phyloP scores from a whole-genome alignment of 35 echinoderm and acorn worm genomes.

The Stichopus chloronotus region DNA sequence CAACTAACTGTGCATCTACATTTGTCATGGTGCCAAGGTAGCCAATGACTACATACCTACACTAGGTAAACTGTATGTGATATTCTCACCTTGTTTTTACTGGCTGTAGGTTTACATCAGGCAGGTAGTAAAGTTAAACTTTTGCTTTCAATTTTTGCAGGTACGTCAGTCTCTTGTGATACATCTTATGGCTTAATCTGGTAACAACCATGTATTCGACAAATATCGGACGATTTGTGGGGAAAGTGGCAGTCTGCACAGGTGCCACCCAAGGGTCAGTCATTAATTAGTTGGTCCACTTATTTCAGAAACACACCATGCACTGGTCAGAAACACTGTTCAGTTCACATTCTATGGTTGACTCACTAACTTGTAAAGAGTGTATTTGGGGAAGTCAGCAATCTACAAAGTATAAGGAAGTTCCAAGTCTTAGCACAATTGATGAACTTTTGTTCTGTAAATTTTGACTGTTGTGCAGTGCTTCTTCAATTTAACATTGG shows the following conservation, averaged over 20 bases:
- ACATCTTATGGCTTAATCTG: background rate
- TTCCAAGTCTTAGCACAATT: background rate
- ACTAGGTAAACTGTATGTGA: too few relatives aligned
- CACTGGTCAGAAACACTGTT: background rate
- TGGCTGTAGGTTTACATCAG: too few relatives aligned
- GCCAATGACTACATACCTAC: too few relatives aligned
- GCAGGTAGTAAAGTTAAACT: too few relatives aligned
- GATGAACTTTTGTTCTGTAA: background rate
- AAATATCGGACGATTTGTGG: slow-evolving; percentile 50
- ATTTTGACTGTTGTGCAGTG: background rate
- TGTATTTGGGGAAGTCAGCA: background rate
- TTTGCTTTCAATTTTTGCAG: background rate
- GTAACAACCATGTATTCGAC: background rate
- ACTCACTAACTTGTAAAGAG: background rate
- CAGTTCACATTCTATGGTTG: background rate
- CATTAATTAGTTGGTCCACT: background rate
- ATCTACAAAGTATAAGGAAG: background rate
- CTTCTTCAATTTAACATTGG: too few relatives aligned
- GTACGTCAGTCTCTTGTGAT: background rate
- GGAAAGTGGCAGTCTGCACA: slow-evolving; percentile 81
- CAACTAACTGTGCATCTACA: too few relatives aligned
- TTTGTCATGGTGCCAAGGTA: too few relatives aligned
- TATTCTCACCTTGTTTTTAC: too few relatives aligned
- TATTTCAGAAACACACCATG: background rate
- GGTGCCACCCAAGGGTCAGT: slow-evolving; percentile 77